These are phyloP conservation scores for Rattus rattus DNA, from an alignment of 2,113 vertebrate genomes.

Conservation along the genomic window DNA sequence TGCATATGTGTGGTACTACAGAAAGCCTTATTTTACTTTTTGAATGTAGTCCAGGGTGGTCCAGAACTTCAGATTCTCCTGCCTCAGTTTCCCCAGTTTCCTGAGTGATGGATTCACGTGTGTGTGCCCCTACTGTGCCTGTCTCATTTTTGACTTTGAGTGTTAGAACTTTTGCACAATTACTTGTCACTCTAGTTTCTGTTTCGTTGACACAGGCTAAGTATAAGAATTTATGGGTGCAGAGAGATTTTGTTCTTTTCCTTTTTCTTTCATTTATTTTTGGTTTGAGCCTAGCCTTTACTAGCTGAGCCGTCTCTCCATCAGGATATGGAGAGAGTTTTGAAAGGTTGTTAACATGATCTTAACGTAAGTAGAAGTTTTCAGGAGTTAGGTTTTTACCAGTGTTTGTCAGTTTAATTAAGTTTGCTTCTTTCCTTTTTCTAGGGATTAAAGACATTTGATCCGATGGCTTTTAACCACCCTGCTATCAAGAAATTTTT, in stretches of 20 bases:
- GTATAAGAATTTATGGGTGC: background rate
- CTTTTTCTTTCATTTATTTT: background rate
- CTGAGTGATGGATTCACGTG: background rate
- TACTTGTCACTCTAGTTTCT: background rate
- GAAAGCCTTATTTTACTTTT: background rate
- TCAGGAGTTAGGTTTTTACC: background rate
- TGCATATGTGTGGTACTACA: background rate
- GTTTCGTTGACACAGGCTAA: background rate
- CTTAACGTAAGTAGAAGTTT: background rate
- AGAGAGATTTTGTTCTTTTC: background rate
- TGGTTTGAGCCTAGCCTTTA: background rate
- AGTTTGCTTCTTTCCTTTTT: slow-evolving; percentile 58
- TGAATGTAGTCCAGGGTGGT: background rate
- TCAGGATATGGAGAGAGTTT: background rate
- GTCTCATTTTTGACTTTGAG: background rate
- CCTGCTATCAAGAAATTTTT: slow-evolving; percentile 97
- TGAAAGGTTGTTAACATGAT: slow-evolving; percentile 15
- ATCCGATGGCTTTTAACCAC: slow-evolving; percentile 94
- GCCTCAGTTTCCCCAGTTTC: background rate
- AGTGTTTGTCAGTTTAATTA: slow-evolving; percentile 1
- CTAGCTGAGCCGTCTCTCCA: background rate
- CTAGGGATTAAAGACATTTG: slow-evolving; percentile 90
- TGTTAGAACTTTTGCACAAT: background rate
- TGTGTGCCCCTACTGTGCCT: background rate
- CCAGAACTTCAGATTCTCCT: background rate